These are phyloP conservation scores for Atrina japonica DNA, from an alignment of 2,888 invertebrate genomes.

Conservation along the genomic window DNA sequence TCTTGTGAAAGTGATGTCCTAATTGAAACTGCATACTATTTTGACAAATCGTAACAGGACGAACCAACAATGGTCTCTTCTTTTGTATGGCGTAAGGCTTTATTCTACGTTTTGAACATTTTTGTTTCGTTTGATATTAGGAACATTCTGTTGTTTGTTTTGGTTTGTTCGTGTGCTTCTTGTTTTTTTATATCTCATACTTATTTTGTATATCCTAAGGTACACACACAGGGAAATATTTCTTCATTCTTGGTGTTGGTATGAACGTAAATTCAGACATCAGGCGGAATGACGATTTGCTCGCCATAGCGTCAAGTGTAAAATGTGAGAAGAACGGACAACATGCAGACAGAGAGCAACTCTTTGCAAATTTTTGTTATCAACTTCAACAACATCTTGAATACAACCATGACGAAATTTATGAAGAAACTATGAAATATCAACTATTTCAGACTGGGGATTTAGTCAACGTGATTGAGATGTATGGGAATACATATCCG, in stretches of 20 bases:
- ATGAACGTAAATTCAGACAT: constrained; percentile 64
- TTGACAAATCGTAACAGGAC: no score
- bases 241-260: constrained; percentile 60
- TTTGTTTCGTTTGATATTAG: no score
- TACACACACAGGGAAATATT: neutral
- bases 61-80: no score
- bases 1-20: no score
- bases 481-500: neutral
- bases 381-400: constrained; percentile 49
- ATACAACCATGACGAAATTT: constrained; percentile 24
- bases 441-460: constrained; percentile 44
- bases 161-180: no score
- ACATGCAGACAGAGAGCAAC: constrained; percentile 47
- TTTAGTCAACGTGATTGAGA: constrained; percentile 7
- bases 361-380: constrained; percentile 57
- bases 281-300: constrained; percentile 45
- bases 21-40: no score
- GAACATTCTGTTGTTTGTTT: no score
- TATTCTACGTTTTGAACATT: no score
- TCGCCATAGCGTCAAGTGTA: constrained; percentile 57
- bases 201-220: no score
- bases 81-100: no score
- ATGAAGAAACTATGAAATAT: constrained; percentile 27
- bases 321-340: constrained; percentile 53
- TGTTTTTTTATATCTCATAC: no score